Evolutionary conservation across 2,113 vertebrate genomes (phyloP).

Genomic region (Monopterus albus): DNA sequence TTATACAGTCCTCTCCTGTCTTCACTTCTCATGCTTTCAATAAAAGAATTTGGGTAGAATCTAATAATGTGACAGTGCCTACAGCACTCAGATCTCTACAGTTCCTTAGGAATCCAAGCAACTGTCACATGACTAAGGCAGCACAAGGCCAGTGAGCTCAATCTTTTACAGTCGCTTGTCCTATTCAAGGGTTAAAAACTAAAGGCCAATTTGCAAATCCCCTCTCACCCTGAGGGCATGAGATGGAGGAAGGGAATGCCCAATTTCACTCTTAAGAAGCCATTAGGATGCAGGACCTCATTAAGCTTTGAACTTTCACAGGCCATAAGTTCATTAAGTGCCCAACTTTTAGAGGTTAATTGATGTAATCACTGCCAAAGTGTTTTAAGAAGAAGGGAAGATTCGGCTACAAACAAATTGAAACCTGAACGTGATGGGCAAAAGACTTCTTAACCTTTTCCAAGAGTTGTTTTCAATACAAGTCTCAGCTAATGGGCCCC

Average conservation of each 20-base stretch:
- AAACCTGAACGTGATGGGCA: conserved; percentile 6
- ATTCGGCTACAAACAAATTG: conserved; percentile 46
- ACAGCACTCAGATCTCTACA: conserved; percentile 6
- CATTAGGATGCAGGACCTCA: conserved; percentile 65
- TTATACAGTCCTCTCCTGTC: no score
- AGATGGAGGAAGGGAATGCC: conserved; percentile 16
- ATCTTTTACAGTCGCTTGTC: neutral
- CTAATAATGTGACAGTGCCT: conserved; percentile 5
- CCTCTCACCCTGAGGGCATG: conserved; percentile 29
- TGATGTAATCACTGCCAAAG: conserved; percentile 59
- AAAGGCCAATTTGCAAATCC: conserved; percentile 38
- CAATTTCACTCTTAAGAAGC: conserved; percentile 56
- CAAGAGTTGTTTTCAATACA: conserved; percentile 7
- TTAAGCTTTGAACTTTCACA: conserved; percentile 73
- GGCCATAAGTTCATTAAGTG: conserved; percentile 71
- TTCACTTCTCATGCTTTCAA: no score
- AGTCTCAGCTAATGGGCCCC: neutral
- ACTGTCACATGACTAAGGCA: conserved; percentile 11
- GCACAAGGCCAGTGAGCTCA: conserved; percentile 7
- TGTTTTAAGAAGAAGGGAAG: conserved; percentile 28
- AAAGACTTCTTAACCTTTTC: conserved; percentile 9
- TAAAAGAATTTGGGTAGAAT: no score
- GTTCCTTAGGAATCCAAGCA: conserved; percentile 6
- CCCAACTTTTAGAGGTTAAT: conserved; percentile 57
- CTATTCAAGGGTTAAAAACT: conserved; percentile 7